Conservation (phyloP, 92 coral and sea anemone genomes). For the Phenganax marumi region DNA sequence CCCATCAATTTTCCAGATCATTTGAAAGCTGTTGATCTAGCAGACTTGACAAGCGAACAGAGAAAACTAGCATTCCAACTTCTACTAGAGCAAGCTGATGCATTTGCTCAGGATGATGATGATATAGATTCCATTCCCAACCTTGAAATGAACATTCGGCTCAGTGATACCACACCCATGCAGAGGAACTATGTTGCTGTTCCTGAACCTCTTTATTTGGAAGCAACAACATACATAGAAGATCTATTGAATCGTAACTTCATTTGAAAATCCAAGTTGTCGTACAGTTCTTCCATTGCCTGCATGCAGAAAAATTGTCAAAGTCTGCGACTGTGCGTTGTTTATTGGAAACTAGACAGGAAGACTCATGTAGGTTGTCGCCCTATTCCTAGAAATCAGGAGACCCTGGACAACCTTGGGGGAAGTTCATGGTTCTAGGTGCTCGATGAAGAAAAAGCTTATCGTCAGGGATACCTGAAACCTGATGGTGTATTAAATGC, state of each 20-base stretch:
- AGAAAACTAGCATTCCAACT: conserved; percentile 12
- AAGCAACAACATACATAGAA: conserved; percentile 11
- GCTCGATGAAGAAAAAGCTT: conserved; percentile 44
- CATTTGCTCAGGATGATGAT: conserved; percentile 62
- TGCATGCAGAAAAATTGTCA: conserved; percentile 37
- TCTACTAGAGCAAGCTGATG: conserved; percentile 45
- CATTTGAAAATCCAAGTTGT: conserved; percentile 36
- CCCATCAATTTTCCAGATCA: conserved; percentile 44
- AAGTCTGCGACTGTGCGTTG: conserved; percentile 29
- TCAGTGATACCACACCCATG: too few species aligned
- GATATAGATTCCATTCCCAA: too few species aligned
- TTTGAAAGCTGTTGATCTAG: too few species aligned
- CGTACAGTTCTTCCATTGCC: too few species aligned
- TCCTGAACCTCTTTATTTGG: conserved; percentile 58
- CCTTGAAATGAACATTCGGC: too few species aligned
- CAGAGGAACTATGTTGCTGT: too few species aligned
- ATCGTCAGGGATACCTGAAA: conserved; percentile 43
- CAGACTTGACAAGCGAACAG: conserved; percentile 42
- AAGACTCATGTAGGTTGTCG: conserved; percentile 49
- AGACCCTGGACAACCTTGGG: too few species aligned
- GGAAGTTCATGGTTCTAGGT: too few species aligned
- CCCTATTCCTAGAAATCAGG: conserved; percentile 57
- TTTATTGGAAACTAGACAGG: conserved; percentile 46
- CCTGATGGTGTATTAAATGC: conserved; percentile 54
- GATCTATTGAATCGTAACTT: conserved; percentile 34